phyloP scores from a whole-genome alignment of 2,888 invertebrate genomes.

The Nematopogon swammerdamellus region DNA sequence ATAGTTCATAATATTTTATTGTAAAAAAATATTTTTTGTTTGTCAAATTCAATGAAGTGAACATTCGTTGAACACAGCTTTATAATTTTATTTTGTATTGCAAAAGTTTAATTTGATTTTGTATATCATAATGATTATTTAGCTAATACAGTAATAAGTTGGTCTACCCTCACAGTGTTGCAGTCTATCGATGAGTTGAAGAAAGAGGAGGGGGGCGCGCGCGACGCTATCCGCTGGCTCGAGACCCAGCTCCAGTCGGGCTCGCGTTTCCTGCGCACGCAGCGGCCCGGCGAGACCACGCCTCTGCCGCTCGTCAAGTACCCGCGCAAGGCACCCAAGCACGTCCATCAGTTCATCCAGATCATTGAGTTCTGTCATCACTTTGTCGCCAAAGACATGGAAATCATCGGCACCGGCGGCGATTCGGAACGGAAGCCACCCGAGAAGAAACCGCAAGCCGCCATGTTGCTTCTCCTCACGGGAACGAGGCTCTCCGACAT shows the following conservation, averaged over 20 bases:
- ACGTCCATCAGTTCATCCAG: slow-evolving; percentile 70
- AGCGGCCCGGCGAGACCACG: slow-evolving; percentile 77
- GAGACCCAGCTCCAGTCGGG: slow-evolving; percentile 85
- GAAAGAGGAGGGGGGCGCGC: slow-evolving; percentile 76
- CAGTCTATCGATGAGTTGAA: slow-evolving; percentile 87
- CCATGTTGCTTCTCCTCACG: slow-evolving; percentile 75
- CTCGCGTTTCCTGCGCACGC: slow-evolving; percentile 82
- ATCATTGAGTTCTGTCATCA: slow-evolving; percentile 83
- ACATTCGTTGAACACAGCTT: no score
- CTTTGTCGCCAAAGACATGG: slow-evolving; percentile 50
- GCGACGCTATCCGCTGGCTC: slow-evolving; percentile 92
- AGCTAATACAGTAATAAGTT: no score
- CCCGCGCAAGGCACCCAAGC: slow-evolving; percentile 39
- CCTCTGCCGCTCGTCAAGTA: slow-evolving; percentile 59
- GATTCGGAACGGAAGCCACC: slow-evolving; percentile 28
- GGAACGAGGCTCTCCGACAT: slow-evolving; percentile 46
- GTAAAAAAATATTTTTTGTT: no score
- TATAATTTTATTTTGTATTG: no score
- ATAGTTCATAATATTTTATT: no score
- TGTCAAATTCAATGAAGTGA: no score
- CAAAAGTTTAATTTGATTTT: no score
- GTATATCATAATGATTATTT: no score
- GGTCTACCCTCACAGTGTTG: slow-evolving; percentile 62
- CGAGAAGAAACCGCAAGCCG: slow-evolving; percentile 44
- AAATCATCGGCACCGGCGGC: slow-evolving; percentile 30